These are phyloP conservation scores for Chiloscyllium punctatum DNA, from an alignment of 2,797 vertebrate species.

Conservation along the genomic window DNA sequence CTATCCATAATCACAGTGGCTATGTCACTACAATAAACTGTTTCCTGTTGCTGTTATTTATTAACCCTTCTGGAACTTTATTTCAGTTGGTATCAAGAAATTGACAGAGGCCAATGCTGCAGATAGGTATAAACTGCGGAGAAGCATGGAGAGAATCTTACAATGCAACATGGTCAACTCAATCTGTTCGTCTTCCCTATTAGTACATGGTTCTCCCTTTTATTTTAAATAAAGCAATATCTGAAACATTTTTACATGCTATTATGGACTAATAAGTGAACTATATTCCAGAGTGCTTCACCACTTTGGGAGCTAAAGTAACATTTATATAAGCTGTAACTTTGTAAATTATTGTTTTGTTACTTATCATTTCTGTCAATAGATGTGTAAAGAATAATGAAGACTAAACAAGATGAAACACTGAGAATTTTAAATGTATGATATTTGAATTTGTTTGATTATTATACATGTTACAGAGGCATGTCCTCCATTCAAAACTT, in stretches of 20 bases:
- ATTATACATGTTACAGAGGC: background rate
- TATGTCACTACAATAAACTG: background rate
- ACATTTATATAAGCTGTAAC: background rate
- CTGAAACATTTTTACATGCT: background rate
- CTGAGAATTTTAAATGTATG: background rate
- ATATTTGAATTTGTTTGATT: background rate
- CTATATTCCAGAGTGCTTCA: background rate
- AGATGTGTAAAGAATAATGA: background rate
- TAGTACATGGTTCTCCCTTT: background rate
- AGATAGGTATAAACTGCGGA: background rate
- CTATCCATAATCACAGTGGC: background rate
- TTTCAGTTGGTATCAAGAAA: constrained; percentile 7
- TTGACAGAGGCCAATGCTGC: background rate
- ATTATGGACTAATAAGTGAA: background rate
- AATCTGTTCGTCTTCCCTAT: no score
- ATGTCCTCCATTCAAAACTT: background rate
- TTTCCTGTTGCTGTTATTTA: background rate
- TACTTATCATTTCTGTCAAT: background rate
- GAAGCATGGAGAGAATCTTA: background rate
- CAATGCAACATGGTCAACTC: background rate
- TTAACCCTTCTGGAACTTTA: background rate
- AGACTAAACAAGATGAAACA: background rate
- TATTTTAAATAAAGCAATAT: background rate
- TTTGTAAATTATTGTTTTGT: background rate
- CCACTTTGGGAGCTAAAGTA: background rate